Evolutionary conservation across 2,113 vertebrate genomes (phyloP), one percentile per base, ranked within the genome.

Genomic region (Corythoichthys haematopterus): DNA sequence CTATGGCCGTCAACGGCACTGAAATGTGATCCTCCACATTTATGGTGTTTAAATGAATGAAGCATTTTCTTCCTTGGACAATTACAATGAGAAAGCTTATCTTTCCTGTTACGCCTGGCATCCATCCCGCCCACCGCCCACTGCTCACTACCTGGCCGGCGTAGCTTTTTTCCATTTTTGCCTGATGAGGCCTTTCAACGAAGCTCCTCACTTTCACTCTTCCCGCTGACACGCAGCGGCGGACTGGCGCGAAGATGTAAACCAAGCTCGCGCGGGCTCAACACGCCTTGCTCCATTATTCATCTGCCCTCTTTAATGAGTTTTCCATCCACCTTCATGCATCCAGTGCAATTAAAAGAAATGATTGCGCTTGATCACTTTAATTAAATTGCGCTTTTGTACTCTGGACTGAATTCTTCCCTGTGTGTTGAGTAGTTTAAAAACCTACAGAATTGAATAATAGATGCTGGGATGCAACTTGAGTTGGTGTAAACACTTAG

Each of bases 301-400:
- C 81, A 92, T 88, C 79, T 61, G 37, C 57, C 66, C 33, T 38
- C 77, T 80, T 89, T 91, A 91, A 91, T 91, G 89, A 91, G 84
- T 90, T 92, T 91, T 90, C 90, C 91, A 86, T 90, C 78, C 82
- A 85, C 80, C 85, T 87, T 72, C 77, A 72, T 83, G 80, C 70
- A 79, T 81, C 75, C 40, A 40, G 38, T 59, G 58, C 84, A 85
- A 87, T 87, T 84, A 86, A 86, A 82, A 71, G 47, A 75, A 60
- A 59, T 76, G 63, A 72, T 64, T 72, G 63, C 51, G 68, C 81
- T 84, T 70, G 52, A 78, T 87, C 64, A 68, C 74, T 70, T 85
- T 74, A 76, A 79, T 85, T 79, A 52, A 2, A 77, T 71, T 72
- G 53, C 14, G 52, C 59, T 20, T 67, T 37, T 15, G 43, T 20